Base-by-base conservation (phyloP, 2,888 invertebrate species). In the Cataglyphis livida region DNA sequence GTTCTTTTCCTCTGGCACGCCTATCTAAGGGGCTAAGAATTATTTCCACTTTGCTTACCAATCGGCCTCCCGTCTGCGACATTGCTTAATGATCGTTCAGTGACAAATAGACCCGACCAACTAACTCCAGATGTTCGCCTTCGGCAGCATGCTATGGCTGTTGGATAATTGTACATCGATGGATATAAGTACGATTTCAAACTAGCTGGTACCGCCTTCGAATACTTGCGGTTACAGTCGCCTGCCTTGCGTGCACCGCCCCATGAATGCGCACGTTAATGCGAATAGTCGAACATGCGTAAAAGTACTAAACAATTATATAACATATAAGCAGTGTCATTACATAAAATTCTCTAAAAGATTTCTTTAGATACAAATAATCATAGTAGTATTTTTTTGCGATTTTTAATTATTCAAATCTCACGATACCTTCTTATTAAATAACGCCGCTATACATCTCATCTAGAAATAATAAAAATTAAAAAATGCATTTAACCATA, bases 101-200 rank as follows among this genome's bases (percentile, higher is more conserved):
- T 92, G 92, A 93, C 92, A 93, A 93, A 93, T 92, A 92, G 92
- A 92, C 91, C 88, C 87, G 87, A 84, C 85, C 89, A 81, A 84
- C 84, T 76, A 87, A 59, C 89, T 83, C 89, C 90, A 87, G 87
- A 87, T 91, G 90, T 89, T 89, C 84, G 84, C 88, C 88, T 83
- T 85, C 88, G 64, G 83, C 85, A 59, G 51, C 35, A 7, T 54
- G 85, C 90, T 90, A 90, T 89, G 90, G 90, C 91, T 91, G 90
- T 90, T 90, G 85, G 91, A 92, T 92, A 91, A 92, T 91, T 91
- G 91, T 88, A 90, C 87, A 90, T 91, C 90, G 90, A 89, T 87
- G 87, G 64, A 83, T 84, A 78, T 75, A 81, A 82, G 21, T 62
- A 82, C 86, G 82, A 84, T 81, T 84, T 84, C 88, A 78, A 87